Conservation (phyloP, 2,113 vertebrate species). For the Sphyrna mokarran region DNA sequence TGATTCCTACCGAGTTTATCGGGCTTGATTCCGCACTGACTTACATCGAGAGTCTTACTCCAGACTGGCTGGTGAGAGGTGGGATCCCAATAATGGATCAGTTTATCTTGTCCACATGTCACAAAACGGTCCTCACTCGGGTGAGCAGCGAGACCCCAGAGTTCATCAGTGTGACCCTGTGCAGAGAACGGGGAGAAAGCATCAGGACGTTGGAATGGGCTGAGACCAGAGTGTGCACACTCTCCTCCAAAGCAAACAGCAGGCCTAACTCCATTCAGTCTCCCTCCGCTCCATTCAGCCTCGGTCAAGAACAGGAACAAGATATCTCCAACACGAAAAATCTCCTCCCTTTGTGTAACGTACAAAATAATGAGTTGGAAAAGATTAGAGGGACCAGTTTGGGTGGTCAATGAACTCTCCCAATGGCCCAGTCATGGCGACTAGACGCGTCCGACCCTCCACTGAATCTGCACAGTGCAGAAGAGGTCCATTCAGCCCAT, state of each 20-base stretch:
- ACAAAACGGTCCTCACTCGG: constrained; percentile 72
- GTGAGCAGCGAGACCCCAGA: constrained; percentile 81
- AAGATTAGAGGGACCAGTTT: background rate
- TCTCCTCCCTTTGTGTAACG: background rate
- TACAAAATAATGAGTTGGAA: background rate
- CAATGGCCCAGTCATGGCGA: background rate
- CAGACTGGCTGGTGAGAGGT: constrained; percentile 72
- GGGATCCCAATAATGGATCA: constrained; percentile 74
- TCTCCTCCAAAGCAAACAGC: too few species aligned
- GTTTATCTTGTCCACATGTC: constrained; percentile 75
- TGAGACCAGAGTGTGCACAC: background rate
- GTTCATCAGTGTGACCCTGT: constrained; percentile 81
- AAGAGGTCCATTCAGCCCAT: too few species aligned
- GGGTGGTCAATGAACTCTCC: background rate
- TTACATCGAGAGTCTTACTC: constrained; percentile 74
- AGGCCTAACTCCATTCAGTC: background rate
- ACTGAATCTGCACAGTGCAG: too few species aligned
- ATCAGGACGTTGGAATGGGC: background rate
- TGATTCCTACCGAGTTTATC: background rate
- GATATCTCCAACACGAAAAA: background rate
- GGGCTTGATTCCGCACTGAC: background rate
- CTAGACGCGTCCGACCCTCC: background rate
- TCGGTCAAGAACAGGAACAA: background rate
- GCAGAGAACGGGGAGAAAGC: background rate
- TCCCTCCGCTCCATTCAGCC: background rate